Base-by-base conservation (phyloP, 2,888 invertebrate species). In the Hypolimnas misippus region DNA sequence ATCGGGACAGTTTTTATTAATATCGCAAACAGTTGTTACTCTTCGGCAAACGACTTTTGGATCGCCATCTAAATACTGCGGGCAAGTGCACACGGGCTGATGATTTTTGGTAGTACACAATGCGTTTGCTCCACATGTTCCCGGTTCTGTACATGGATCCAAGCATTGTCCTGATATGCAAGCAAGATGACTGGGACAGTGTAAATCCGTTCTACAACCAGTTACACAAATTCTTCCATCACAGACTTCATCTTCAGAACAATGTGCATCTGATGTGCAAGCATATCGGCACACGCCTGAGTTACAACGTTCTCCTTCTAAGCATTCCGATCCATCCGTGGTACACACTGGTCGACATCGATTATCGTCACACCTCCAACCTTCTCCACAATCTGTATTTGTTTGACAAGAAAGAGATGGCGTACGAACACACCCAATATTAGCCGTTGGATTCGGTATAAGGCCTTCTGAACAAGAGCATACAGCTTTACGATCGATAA, bases 401-500 rank as follows among this genome's bases (percentile, higher is more conserved):
- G 95, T 95, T 35, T 89, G 92, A 77, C 97, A 98, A n/a, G 93
- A 92, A 16, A 94, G 86, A 10, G 96, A 94, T 0, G 97, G 97
- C 10, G 96, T 93, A 73, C 98, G 93, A 0, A 97, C 95, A 76
- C 98, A 98, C 0, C 97, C 98, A 35, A 98, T 94, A 77, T 97
- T 96, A 0, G 98, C 96, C 1, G 97, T 96, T 53, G 97, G 97
- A 82, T 96, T 97, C 10, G 97, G 96, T 73, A 97, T 96, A 80
- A 97, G 94, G 19, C 95, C 96, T 53, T 93, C 91, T 35, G 95
- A 92, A 77, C 98, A 98, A 19, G 96, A 95, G 77, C 98, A 98
- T 38, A 95, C 93, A 4, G 97, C 96, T 73, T 97, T 94, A 77
- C 97, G 96, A 77, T 96, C 96, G 10, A 95, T 93, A 0, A 96